Conservation (phyloP, 1,140 invertebrate species). For the Drosophila orena region DNA sequence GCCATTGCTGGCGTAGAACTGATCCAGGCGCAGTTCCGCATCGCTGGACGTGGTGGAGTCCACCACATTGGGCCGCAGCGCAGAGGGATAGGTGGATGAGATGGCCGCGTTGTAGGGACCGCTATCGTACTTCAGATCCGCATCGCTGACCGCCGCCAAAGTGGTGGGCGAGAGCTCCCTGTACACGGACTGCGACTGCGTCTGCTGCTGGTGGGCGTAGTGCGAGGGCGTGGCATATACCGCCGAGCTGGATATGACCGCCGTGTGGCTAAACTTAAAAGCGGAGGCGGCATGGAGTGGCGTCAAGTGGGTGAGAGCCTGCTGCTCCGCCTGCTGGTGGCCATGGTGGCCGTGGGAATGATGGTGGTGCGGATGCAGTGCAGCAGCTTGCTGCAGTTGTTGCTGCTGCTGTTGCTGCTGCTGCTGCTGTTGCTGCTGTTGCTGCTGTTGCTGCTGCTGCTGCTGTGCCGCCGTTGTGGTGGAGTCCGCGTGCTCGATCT, state of each 20-base stretch:
- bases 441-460: conserved; percentile 32
- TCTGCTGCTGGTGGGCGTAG: conserved; percentile 64
- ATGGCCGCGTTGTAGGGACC: conserved; percentile 78
- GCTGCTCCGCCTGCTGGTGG: conserved; percentile 63
- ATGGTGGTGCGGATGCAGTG: conserved; percentile 57
- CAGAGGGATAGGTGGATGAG: conserved; percentile 71
- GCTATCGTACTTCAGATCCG: conserved; percentile 77
- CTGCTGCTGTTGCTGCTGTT: conserved; percentile 44
- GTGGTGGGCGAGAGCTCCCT: conserved; percentile 59
- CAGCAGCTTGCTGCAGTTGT: conserved; percentile 53
- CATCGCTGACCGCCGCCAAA: conserved; percentile 36
- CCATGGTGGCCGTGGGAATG: conserved; percentile 38
- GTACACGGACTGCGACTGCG: conserved; percentile 57
- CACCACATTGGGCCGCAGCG: conserved; percentile 67
- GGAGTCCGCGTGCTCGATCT: conserved; percentile 76
- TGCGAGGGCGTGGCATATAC: conserved; percentile 67
- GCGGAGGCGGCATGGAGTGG: conserved; percentile 66
- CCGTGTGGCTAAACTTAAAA: conserved; percentile 77
- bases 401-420: conserved; percentile 58
- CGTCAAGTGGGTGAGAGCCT: conserved; percentile 59
- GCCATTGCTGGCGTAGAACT: conserved; percentile 74
- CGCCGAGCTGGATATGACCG: conserved; percentile 72
- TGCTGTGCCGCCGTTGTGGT: conserved; percentile 65
- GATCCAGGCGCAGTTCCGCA: conserved; percentile 72
- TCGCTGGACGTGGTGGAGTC: conserved; percentile 80